Evolutionary conservation across 2,888 invertebrate species (phyloP).

Genomic region (Drosophila colorata): DNA sequence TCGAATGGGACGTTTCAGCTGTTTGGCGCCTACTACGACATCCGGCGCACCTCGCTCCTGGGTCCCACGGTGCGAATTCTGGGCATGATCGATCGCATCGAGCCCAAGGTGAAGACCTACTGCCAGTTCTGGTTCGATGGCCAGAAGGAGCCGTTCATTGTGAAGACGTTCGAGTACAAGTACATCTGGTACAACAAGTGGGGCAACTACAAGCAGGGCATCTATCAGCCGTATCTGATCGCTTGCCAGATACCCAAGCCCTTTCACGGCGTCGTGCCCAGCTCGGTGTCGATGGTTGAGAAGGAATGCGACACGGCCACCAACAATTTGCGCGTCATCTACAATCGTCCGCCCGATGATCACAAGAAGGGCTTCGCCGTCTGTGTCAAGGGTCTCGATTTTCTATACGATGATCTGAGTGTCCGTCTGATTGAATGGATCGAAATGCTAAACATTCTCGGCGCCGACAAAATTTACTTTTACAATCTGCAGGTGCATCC

Average conservation of each 20-base stretch:
- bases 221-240: constrained; percentile 95
- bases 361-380: constrained; percentile 93
- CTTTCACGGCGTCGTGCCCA: constrained; percentile 90
- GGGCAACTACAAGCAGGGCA: constrained; percentile 96
- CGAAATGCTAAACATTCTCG: constrained; percentile 93
- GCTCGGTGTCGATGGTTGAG: constrained; percentile 94
- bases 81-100: constrained; percentile 95
- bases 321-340: constrained; percentile 93
- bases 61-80: constrained; percentile 94
- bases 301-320: constrained; percentile 93
- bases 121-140: constrained; percentile 96
- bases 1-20: constrained; percentile 95
- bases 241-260: constrained; percentile 94
- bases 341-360: constrained; percentile 89
- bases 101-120: constrained; percentile 92
- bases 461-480: constrained; percentile 96
- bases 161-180: constrained; percentile 94
- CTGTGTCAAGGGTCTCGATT: constrained; percentile 97
- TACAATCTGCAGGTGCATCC: constrained; percentile 96
- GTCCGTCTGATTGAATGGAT: constrained; percentile 97
- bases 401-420: constrained; percentile 95
- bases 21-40: constrained; percentile 95
- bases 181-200: constrained; percentile 97
- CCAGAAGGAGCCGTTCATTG: constrained; percentile 92
- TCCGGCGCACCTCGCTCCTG: constrained; percentile 90